Percentiles rank a stretch among this genome's conserved stretches.
Evolutionary conservation across 1,140 invertebrate species (phyloP).

Genomic region (Drosophila asahinai): DNA sequence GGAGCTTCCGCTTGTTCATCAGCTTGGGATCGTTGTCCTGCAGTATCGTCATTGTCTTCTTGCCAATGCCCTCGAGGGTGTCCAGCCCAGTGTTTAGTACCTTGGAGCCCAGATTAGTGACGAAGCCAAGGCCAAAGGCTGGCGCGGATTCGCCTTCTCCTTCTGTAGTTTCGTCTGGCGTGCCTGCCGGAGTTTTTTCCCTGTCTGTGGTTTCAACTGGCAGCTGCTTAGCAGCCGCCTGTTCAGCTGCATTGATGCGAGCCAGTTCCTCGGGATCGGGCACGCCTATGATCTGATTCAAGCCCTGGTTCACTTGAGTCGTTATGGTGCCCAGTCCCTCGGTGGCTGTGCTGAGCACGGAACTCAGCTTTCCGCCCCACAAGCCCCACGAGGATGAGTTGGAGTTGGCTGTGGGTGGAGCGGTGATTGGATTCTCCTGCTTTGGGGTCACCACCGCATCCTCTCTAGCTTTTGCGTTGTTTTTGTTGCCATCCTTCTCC

Average conservation of each 20-base stretch:
- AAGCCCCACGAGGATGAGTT: conserved; percentile 51
- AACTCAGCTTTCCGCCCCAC: conserved; percentile 91
- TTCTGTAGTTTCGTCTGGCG: conserved; percentile 15
- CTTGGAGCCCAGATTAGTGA: conserved; percentile 90
- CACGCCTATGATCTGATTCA: conserved; percentile 91
- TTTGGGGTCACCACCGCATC: conserved; percentile 30
- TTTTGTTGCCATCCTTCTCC: conserved; percentile 16
- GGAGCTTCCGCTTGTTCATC: conserved; percentile 92
- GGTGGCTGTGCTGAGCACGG: conserved; percentile 90
- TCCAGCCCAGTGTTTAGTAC: conserved; percentile 93
- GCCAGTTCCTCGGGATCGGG: conserved; percentile 92
- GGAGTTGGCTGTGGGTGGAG: conserved; percentile 1
- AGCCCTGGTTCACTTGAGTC: conserved; percentile 91
- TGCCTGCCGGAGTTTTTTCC: conserved; percentile 4
- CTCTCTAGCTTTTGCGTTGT: conserved; percentile 30
- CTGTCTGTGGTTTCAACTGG: conserved; percentile 6
- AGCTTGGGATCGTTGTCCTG: conserved; percentile 96
- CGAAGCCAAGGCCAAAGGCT: conserved; percentile 85
- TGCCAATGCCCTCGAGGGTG: conserved; percentile 95
- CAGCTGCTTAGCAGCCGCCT: conserved; percentile 17
- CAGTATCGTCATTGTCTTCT: conserved; percentile 96
- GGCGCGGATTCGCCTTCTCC: conserved; percentile 9
- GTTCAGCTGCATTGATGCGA: conserved; percentile 84
- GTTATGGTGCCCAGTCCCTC: conserved; percentile 91
- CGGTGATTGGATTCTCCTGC: background rate